Conservation (phyloP, 2,888 invertebrate genomes). For the Drosophila acutilabella region DNA sequence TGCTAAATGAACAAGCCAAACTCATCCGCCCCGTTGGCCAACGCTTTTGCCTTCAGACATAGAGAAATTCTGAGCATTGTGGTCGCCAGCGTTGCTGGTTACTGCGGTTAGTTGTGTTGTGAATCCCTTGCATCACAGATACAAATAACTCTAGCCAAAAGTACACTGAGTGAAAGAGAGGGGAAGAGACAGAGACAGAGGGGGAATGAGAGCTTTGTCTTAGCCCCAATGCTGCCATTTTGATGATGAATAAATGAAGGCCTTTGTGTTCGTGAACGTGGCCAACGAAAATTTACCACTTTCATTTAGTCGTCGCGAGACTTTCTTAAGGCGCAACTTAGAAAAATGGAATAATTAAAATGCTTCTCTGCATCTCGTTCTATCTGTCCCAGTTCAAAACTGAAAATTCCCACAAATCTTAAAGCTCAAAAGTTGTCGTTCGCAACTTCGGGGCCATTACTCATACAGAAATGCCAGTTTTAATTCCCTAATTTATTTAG, state of each 20-base stretch:
- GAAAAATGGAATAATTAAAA: slow-evolving; percentile 69
- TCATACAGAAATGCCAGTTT: slow-evolving; percentile 12
- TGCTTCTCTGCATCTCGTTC: slow-evolving; percentile 2
- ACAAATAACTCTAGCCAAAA: slow-evolving; percentile 61
- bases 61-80: slow-evolving; percentile 45
- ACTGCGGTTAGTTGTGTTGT: slow-evolving; percentile 50
- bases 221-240: slow-evolving; percentile 60
- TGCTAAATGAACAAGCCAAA: slow-evolving; percentile 77
- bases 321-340: slow-evolving; percentile 23
- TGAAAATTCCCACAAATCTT: slow-evolving; percentile 33
- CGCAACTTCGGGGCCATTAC: slow-evolving; percentile 18
- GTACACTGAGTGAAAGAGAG: neutral
- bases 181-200: too few species aligned
- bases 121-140: slow-evolving; percentile 45
- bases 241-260: slow-evolving; percentile 78
- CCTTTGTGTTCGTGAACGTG: slow-evolving; percentile 60
- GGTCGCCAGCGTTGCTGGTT: slow-evolving; percentile 58
- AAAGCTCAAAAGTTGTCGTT: slow-evolving; percentile 36
- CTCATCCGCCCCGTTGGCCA: slow-evolving; percentile 44
- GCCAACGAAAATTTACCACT: slow-evolving; percentile 66
- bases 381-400: neutral
- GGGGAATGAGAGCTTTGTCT: slow-evolving; percentile 56
- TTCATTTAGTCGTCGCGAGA: slow-evolving; percentile 61
- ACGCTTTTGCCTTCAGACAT: slow-evolving; percentile 8
- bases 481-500: slow-evolving; percentile 62